Percentiles rank a stretch among this genome's conserved stretches.
Conservation (phyloP, 2,113 vertebrate species). For the Varanus salvator region DNA sequence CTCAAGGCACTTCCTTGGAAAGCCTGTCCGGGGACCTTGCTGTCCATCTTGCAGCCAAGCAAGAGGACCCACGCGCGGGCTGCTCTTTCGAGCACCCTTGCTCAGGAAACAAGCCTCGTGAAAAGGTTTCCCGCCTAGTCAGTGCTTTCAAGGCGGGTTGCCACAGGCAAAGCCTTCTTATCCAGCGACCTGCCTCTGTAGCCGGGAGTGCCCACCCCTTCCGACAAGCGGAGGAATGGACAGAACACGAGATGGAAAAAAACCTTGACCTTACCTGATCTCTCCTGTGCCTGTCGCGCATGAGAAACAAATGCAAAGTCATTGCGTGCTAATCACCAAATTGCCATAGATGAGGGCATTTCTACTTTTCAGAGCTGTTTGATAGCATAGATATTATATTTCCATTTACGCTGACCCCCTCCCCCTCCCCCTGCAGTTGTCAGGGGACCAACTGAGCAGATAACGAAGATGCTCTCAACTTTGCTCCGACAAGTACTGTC, state of each 20-base stretch:
- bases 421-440: background rate
- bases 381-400: constrained; percentile 41
- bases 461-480: constrained; percentile 42
- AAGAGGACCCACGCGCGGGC: background rate
- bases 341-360: constrained; percentile 54
- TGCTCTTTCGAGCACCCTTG: too few relatives aligned
- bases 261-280: constrained; percentile 79
- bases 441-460: constrained; percentile 47
- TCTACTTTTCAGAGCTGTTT: constrained; percentile 62
- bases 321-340: constrained; percentile 66
- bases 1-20: background rate
- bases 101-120: background rate
- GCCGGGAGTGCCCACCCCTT: constrained; percentile 66
- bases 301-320: constrained; percentile 46
- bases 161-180: background rate
- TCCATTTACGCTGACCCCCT: constrained; percentile 27
- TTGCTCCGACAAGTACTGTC: constrained; percentile 29
- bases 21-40: background rate
- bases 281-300: constrained; percentile 73
- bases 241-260: constrained; percentile 52
- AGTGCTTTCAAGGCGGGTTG: background rate
- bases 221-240: constrained; percentile 68
- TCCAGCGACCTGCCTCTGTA: constrained; percentile 2
- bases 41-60: background rate
- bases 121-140: background rate